Conservation (phyloP, 2,797 vertebrate genomes). For the Thalassophryne amazonica region DNA sequence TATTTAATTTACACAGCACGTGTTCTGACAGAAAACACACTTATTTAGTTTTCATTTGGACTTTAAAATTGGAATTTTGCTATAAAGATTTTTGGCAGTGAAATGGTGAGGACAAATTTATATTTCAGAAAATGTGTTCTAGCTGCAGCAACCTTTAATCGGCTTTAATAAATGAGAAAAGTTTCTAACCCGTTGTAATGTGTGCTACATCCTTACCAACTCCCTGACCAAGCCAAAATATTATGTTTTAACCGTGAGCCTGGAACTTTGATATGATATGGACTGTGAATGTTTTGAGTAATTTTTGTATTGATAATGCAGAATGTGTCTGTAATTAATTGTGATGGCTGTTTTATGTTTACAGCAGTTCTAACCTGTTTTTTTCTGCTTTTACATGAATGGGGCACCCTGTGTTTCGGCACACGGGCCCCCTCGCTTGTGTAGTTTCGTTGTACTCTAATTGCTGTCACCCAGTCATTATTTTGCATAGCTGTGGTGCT, state of each 20-base stretch:
- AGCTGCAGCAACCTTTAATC: too few species aligned
- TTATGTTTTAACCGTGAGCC: conserved; percentile 15
- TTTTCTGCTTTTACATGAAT: conserved; percentile 48
- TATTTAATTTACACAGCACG: too few species aligned
- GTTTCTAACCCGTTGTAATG: too few species aligned
- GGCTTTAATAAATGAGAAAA: too few species aligned
- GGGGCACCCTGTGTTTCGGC: conserved; percentile 15
- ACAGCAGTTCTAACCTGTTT: conserved; percentile 63
- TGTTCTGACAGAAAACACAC: too few species aligned
- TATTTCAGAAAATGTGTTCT: too few species aligned
- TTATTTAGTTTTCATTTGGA: too few species aligned
- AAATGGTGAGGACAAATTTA: too few species aligned
- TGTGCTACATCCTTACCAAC: conserved; percentile 26
- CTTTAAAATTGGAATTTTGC: too few species aligned
- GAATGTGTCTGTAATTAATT: conserved; percentile 36
- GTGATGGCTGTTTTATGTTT: conserved; percentile 45
- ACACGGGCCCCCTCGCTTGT: conserved; percentile 3
- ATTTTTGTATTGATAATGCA: conserved; percentile 26
- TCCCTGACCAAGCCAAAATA: neutral
- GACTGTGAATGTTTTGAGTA: neutral
- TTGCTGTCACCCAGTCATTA: conserved; percentile 22
- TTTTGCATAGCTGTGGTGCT: conserved; percentile 40
- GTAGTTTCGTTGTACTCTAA: conserved; percentile 27
- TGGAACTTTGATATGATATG: neutral
- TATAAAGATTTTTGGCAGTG: too few species aligned